Evolutionary conservation across 2,113 vertebrate species (phyloP), one percentile per base, ranked within the genome.

Genomic region (Arothron firmamentum): DNA sequence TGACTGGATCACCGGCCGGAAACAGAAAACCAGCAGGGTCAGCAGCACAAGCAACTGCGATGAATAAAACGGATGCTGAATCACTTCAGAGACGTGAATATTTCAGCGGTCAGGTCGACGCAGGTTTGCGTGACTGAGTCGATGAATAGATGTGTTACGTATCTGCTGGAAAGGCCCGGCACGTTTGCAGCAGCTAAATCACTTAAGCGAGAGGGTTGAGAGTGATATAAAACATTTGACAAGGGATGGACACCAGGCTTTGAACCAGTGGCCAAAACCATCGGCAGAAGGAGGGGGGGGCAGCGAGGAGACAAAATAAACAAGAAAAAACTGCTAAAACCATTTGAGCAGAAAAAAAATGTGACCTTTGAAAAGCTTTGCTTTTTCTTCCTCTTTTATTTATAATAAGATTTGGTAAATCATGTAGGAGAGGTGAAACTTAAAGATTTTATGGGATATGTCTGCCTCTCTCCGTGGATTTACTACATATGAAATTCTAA

Each of bases 161-260:
- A 60, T 73, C 53, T 59, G 59, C 71, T 64, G 51, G 56, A 74
- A 69, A 66, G 25, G 73, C 62, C 48, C 52, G 47, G 55, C 66
- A 62, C 14, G 53, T 74, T 64, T 75, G 79, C 78, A 81, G 81
- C 84, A 68, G 75, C 75, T 78, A 85, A 88, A 81, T 82, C 74
- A 80, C 81, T 87, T 84, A 79, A 75, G 65, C 15, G 2, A 20
- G 61, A 70, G 66, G 73, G 81, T 78, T 79, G 69, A 75, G 84
- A 85, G 80, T 86, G 81, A 89, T 78, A 72, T 70, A 83, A 87
- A 88, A 86, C 84, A 85, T 72, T 74, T 50, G 67, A 79, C 77
- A 56, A 66, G 63, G 60, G 64, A 85, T 75, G 49, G 65, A 62
- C 59, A 46, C 41, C 7, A 6, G 31, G 18, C 82, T 88, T 88